phyloP scores from a whole-genome alignment of 1,140 invertebrate genomes.

The Myzus persicae region DNA sequence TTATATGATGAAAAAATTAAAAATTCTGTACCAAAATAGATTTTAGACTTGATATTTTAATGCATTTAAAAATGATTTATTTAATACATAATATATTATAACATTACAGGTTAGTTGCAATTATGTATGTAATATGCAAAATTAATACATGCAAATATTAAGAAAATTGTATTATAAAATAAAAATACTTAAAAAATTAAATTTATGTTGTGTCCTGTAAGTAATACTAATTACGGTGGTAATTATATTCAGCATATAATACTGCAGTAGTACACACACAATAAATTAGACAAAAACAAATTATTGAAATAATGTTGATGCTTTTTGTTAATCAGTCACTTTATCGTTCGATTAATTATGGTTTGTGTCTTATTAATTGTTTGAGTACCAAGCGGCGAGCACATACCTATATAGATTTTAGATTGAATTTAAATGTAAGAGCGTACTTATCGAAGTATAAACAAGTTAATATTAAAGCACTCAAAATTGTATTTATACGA shows the following conservation, averaged over 20 bases:
- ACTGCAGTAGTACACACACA: not conserved
- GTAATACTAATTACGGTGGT: not conserved
- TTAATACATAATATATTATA: not conserved
- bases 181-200: too few relatives aligned
- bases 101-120: not conserved
- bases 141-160: not conserved
- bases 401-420: not conserved
- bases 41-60: not conserved
- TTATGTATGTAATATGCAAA: not conserved
- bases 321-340: not conserved
- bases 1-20: not conserved
- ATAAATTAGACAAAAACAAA: not conserved
- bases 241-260: not conserved
- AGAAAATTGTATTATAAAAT: not conserved
- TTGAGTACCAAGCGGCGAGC: not conserved
- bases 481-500: not conserved
- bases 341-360: not conserved
- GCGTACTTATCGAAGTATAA: not conserved
- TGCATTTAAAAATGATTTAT: not conserved
- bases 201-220: not conserved
- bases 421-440: not conserved
- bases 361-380: not conserved
- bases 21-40: not conserved
- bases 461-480: not conserved
- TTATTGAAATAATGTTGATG: not conserved